phyloP scores from a whole-genome alignment of 1,140 invertebrate genomes.

The Doryteuthis pealeii region DNA sequence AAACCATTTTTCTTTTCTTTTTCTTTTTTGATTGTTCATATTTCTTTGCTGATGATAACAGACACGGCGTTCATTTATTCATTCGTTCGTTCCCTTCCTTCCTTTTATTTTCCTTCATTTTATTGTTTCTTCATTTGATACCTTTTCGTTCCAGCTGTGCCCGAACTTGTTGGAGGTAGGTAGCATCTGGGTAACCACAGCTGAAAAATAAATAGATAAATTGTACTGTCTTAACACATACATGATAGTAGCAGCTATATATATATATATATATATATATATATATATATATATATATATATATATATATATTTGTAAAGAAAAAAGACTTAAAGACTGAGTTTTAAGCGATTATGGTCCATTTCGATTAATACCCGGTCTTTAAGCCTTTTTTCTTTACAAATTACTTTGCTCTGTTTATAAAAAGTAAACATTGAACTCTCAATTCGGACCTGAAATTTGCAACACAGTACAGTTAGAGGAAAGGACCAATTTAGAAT shows the following conservation, averaged over 20 bases:
- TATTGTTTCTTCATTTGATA: conserved; percentile 18
- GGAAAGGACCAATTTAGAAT: no score
- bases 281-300: background rate
- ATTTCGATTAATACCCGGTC: background rate
- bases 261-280: background rate
- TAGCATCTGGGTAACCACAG: conserved; percentile 47
- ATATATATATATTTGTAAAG: background rate
- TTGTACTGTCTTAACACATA: background rate
- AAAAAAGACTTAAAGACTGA: no score
- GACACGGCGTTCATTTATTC: background rate
- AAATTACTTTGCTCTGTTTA: no score
- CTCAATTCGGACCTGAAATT: no score
- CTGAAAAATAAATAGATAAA: conserved; percentile 26
- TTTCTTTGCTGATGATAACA: background rate
- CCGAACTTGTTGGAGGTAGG: conserved; percentile 36
- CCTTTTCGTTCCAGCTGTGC: conserved; percentile 44
- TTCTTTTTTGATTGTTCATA: background rate
- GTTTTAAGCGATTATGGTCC: background rate
- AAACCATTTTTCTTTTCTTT: background rate
- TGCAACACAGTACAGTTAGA: no score
- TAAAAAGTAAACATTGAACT: no score
- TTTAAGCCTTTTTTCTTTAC: no score
- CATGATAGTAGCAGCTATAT: background rate
- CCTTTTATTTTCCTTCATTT: no score
- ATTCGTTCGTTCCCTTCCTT: background rate